Percentiles rank a stretch among this genome's conserved stretches.
phyloP scores from a whole-genome alignment of 2,113 vertebrate genomes.

The Cyprinodon brontotheroides region DNA sequence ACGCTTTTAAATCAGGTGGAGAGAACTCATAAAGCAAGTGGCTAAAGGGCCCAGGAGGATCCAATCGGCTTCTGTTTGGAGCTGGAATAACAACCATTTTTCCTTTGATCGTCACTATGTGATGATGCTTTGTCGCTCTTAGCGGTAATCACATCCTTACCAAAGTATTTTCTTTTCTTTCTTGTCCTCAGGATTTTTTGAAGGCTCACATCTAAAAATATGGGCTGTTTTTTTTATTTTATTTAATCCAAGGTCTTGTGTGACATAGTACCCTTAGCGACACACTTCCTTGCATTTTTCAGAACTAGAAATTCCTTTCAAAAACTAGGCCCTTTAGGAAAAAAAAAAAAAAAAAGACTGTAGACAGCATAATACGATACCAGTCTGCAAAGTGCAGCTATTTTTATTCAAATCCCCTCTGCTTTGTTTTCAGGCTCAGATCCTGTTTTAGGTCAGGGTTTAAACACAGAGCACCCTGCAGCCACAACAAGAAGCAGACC shows the following conservation, averaged over 20 bases:
- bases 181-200: conserved; percentile 8
- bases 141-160: conserved; percentile 25
- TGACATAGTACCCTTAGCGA: conserved; percentile 28
- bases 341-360: conserved; percentile 47
- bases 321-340: conserved; percentile 39
- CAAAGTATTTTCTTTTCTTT: conserved; percentile 3
- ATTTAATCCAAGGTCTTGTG: conserved; percentile 9
- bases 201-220: conserved; percentile 34
- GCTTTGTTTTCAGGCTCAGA: conserved; percentile 49
- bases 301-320: conserved; percentile 24
- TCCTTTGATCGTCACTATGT: conserved; percentile 34
- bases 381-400: conserved; percentile 49
- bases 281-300: conserved; percentile 35
- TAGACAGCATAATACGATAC: conserved; percentile 66
- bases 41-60: conserved; percentile 35
- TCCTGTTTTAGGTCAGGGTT: conserved; percentile 43
- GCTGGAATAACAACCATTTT: conserved; percentile 26
- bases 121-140: not conserved
- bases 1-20: conserved; percentile 51
- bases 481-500: conserved; percentile 52
- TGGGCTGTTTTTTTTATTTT: not conserved
- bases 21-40: conserved; percentile 35
- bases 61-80: conserved; percentile 34
- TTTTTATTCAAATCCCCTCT: conserved; percentile 53
- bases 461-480: conserved; percentile 51